Base-by-base conservation (phyloP, 2,113 vertebrate genomes). In the Cygnus buccinator region DNA sequence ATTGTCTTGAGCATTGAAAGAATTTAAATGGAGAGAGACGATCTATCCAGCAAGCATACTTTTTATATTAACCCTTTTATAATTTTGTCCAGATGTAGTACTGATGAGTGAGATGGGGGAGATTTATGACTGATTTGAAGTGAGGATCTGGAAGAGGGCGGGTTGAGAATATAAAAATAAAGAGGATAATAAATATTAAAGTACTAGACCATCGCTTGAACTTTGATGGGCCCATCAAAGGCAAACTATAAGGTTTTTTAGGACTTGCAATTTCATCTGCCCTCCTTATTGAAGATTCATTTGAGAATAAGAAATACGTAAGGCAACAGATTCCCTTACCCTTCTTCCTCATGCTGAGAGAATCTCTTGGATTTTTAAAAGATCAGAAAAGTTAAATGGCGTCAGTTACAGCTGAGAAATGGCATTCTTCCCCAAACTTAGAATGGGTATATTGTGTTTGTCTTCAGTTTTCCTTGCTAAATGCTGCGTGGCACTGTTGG, bases 11-110 rank as follows among this genome's bases (percentile, higher is more conserved):
- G 92, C 84, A 87, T 13, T 57, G 66, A 65, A 93, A 71, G 77
- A 91, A 82, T 77, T 90, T 90, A 76, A 95, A 66, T 52, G 35
- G 82, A 84, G 68, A 63, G 57, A 81, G 50, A 76, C 39, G 63
- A 14, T 86, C 43, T 78, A 78, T 54, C 62, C 83, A 72, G 80
- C 66, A 81, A 84, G 44, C 86, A 92, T 75, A 70, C 48, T 82
- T 92, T 94, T 93, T 87, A 3, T 92, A 73, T 96, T 96, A 91
- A 96, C 88, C 72, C 72, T 90, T 96, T 87, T 93, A 62, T 95
- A 95, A 96, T 94, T 87, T 86, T 86, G 39, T 94, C 75, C 87
- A 95, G 93, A 97, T 96, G 93, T 72, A 67, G 59, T 66, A 37
- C 73, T 1, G 37, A 58, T 95, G 87, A 92, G 91, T 94, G 87